Conservation (phyloP, 2,888 invertebrate genomes). For the Ommatoiulus sabulosus region DNA sequence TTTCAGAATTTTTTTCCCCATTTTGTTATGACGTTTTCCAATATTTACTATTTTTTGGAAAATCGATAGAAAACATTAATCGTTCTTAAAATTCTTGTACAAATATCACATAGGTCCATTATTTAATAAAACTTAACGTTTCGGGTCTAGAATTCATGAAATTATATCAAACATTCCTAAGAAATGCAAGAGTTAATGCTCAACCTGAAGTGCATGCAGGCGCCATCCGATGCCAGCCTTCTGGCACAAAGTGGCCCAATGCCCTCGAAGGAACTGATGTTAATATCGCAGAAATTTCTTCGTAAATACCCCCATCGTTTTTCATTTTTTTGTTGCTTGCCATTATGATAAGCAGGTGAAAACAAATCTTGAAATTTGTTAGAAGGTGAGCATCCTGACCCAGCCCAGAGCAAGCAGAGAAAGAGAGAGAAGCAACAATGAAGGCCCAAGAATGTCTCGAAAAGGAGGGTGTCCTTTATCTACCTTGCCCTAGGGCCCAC, state of each 20-base stretch:
- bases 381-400: constrained; percentile 29
- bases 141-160: too few species aligned
- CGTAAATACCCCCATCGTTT: constrained; percentile 45
- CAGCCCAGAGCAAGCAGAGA: constrained; percentile 7
- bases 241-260: not conserved
- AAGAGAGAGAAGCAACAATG: not conserved
- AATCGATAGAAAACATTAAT: too few species aligned
- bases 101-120: too few species aligned
- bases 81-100: too few species aligned
- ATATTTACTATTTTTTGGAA: too few species aligned
- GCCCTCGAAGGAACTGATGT: not conserved
- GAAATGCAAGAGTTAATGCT: not conserved
- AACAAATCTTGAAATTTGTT: constrained; percentile 45
- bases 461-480: constrained; percentile 47
- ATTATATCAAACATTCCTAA: not conserved
- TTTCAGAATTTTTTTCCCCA: too few species aligned
- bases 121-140: too few species aligned
- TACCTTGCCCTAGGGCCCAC: constrained; percentile 44
- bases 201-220: not conserved
- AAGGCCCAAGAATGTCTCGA: constrained; percentile 48
- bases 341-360: constrained; percentile 48
- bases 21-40: too few species aligned
- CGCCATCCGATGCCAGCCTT: not conserved
- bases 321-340: constrained; percentile 4
- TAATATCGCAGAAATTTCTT: constrained; percentile 35